These are phyloP conservation scores for Synergus itoensis DNA, from an alignment of 2,888 invertebrate species.

Conservation along the genomic window DNA sequence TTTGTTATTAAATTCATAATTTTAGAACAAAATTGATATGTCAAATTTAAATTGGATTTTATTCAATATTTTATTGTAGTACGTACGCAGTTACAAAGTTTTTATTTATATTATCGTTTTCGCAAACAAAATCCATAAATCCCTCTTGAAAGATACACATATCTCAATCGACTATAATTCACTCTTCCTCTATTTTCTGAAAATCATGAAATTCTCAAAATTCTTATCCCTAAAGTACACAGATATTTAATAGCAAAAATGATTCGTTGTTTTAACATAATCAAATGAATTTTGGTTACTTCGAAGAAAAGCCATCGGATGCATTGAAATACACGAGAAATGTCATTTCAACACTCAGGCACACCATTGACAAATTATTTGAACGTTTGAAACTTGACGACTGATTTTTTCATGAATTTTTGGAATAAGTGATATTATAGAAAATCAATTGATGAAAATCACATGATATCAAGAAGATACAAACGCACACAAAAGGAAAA, in stretches of 20 bases:
- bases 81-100: background rate
- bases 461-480: background rate
- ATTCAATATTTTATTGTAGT: background rate
- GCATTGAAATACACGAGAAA: background rate
- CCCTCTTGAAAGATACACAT: background rate
- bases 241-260: too few species aligned
- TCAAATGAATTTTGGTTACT: background rate
- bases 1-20: background rate
- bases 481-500: background rate
- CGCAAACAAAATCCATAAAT: background rate
- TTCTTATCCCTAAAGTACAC: background rate
- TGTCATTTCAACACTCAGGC: conserved; percentile 1
- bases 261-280: background rate
- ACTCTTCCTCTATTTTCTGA: background rate
- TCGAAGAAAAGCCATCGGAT: background rate
- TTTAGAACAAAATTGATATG: background rate
- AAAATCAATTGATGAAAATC: background rate
- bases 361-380: conserved; percentile 23
- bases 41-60: background rate
- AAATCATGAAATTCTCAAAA: background rate
- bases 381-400: background rate
- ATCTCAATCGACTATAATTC: background rate
- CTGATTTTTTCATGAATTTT: background rate
- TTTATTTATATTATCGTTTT: background rate
- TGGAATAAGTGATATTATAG: background rate